A percentile compares a stretch with the other conserved stretches of the same genome.
These are phyloP conservation scores for Sebastes hubbsi DNA, from an alignment of 2,797 vertebrate species.

Conservation along the genomic window DNA sequence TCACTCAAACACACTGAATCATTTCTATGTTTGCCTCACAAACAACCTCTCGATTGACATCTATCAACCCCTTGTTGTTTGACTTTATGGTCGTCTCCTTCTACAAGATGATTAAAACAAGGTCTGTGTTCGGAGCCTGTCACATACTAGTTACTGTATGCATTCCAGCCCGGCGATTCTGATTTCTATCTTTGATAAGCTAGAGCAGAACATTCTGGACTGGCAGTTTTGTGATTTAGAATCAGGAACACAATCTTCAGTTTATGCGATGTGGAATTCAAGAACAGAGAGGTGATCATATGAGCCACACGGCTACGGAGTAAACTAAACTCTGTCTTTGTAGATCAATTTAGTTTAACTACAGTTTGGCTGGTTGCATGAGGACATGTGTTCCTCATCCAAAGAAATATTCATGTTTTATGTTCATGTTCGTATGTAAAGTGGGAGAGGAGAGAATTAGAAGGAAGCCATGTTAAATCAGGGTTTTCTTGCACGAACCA, in stretches of 20 bases:
- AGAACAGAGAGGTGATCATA: not conserved
- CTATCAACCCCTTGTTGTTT: not conserved
- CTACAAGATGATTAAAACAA: not conserved
- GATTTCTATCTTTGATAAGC: not conserved
- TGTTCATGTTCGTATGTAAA: not conserved
- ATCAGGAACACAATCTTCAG: not conserved
- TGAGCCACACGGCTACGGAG: not conserved
- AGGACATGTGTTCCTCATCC: not conserved
- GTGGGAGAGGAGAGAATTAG: constrained; percentile 12
- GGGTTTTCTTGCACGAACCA: constrained; percentile 52
- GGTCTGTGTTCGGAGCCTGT: not conserved
- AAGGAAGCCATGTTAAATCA: constrained; percentile 51
- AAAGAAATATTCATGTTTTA: constrained; percentile 34
- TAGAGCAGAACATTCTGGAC: not conserved
- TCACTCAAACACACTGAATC: constrained; percentile 17
- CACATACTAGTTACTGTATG: not conserved
- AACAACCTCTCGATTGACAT: not conserved
- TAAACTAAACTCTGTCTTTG: not conserved
- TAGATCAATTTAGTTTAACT: constrained; percentile 5
- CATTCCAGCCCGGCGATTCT: not conserved
- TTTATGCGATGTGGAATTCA: not conserved
- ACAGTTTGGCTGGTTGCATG: constrained; percentile 13
- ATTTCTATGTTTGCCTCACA: constrained; percentile 4
- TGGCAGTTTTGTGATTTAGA: constrained; percentile 1
- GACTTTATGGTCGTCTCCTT: not conserved